Evolutionary conservation across 2,888 invertebrate genomes (phyloP).

Genomic region (Ferrisia virgata): DNA sequence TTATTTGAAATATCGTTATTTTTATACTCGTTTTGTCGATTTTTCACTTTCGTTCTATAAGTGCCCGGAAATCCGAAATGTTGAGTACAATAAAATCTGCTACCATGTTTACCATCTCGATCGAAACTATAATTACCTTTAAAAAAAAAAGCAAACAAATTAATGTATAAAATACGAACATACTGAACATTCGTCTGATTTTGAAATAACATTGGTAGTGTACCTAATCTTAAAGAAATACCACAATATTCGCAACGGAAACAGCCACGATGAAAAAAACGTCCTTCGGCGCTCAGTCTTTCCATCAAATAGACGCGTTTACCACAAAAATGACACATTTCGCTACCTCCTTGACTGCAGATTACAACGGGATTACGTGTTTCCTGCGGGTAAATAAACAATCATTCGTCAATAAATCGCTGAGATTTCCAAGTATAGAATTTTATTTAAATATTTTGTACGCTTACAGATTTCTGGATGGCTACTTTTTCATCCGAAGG

Average conservation of each 20-base stretch:
- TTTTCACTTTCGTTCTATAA: constrained; percentile 48
- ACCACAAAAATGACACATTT: constrained; percentile 82
- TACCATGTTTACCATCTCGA: constrained; percentile 65
- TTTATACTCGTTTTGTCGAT: constrained; percentile 38
- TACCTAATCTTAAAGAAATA: constrained; percentile 74
- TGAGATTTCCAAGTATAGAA: too few species aligned
- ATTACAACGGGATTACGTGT: constrained; percentile 60
- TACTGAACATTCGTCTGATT: not conserved
- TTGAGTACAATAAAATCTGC: constrained; percentile 72
- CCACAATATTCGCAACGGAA: constrained; percentile 92
- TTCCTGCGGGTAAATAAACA: constrained; percentile 56
- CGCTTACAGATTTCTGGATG: constrained; percentile 45
- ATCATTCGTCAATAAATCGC: too few species aligned
- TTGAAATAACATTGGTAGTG: constrained; percentile 36
- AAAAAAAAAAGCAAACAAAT: constrained; percentile 47
- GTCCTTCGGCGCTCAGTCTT: constrained; percentile 81
- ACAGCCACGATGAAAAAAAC: constrained; percentile 88
- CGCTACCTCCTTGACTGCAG: constrained; percentile 66
- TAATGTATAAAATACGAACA: not conserved
- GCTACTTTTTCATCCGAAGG: constrained; percentile 45
- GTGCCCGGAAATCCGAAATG: constrained; percentile 66
- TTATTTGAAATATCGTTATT: not conserved
- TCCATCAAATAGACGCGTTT: constrained; percentile 93
- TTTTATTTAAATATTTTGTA: not conserved
- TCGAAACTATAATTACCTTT: constrained; percentile 69